Conservation (phyloP, 2,113 vertebrate genomes). For the Passerina amoena region DNA sequence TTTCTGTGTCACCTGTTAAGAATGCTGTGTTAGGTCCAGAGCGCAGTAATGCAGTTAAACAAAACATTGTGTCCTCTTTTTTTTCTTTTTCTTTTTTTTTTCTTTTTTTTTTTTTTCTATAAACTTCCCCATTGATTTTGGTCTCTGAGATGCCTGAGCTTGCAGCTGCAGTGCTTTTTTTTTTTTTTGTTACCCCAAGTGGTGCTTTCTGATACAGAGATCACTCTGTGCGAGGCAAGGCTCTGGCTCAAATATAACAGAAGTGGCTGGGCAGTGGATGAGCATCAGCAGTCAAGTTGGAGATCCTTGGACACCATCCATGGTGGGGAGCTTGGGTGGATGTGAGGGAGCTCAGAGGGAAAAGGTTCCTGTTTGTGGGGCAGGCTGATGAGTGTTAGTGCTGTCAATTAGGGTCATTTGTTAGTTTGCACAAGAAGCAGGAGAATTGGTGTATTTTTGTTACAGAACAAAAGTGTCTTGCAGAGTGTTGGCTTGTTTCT, state of each 20-base stretch:
- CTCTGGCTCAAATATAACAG: not conserved
- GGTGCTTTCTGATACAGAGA: not conserved
- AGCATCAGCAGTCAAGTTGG: not conserved
- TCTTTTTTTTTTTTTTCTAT: not conserved
- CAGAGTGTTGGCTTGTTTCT: not conserved
- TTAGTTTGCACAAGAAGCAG: not conserved
- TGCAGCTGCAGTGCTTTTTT: not conserved
- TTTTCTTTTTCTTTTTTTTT: no score
- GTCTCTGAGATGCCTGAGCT: not conserved
- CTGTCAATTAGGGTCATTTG: not conserved
- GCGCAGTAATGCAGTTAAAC: not conserved
- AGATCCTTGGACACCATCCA: not conserved
- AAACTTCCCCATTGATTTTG: not conserved
- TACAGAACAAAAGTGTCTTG: not conserved
- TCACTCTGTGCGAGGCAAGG: not conserved
- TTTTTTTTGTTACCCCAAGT: not conserved
- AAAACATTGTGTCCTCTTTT: not conserved
- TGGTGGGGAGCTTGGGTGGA: not conserved
- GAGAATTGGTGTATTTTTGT: not conserved
- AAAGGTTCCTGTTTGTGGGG: not conserved
- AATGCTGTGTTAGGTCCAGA: not conserved
- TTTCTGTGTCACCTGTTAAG: not conserved
- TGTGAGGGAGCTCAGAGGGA: fast-evolving
- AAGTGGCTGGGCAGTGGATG: not conserved
- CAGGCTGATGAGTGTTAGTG: not conserved